Conservation (phyloP, 2,888 invertebrate species). For the Sthenelais limicola region DNA sequence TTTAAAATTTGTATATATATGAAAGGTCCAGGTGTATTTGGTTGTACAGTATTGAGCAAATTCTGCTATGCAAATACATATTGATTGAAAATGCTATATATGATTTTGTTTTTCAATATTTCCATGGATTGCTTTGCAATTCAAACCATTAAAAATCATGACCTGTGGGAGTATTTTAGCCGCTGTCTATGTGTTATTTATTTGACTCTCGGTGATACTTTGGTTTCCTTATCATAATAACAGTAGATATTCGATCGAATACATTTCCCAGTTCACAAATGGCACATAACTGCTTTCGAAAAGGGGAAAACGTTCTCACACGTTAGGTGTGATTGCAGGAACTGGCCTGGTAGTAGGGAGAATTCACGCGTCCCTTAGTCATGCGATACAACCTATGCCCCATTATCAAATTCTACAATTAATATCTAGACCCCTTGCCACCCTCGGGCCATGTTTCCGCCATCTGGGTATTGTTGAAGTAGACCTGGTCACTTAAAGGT, state of each 20-base stretch:
- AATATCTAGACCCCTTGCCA: constrained; percentile 9
- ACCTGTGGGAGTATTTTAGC: background rate
- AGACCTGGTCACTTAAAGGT: constrained; percentile 1
- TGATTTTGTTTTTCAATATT: background rate
- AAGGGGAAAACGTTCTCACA: too few relatives aligned
- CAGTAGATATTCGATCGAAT: too few relatives aligned
- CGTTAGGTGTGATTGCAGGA: too few relatives aligned
- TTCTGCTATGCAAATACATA: constrained; percentile 25
- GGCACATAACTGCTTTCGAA: too few relatives aligned
- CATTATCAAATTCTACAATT: constrained; percentile 35
- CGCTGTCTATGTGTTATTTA: constrained; percentile 6
- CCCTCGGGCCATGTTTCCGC: constrained; percentile 11
- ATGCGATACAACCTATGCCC: constrained; percentile 37
- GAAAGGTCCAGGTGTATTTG: too few relatives aligned
- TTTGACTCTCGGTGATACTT: too few relatives aligned
- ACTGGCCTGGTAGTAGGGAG: too few relatives aligned
- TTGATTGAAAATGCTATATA: background rate
- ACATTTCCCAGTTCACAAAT: too few relatives aligned
- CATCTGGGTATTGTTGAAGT: constrained; percentile 18
- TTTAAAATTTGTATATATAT: constrained; percentile 12
- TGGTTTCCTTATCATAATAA: too few relatives aligned
- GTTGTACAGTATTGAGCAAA: too few relatives aligned
- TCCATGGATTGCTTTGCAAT: background rate
- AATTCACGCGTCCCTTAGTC: background rate
- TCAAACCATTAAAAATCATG: background rate